These are phyloP conservation scores for Hemiprocne comata DNA, from an alignment of 2,113 vertebrate genomes.

Conservation along the genomic window DNA sequence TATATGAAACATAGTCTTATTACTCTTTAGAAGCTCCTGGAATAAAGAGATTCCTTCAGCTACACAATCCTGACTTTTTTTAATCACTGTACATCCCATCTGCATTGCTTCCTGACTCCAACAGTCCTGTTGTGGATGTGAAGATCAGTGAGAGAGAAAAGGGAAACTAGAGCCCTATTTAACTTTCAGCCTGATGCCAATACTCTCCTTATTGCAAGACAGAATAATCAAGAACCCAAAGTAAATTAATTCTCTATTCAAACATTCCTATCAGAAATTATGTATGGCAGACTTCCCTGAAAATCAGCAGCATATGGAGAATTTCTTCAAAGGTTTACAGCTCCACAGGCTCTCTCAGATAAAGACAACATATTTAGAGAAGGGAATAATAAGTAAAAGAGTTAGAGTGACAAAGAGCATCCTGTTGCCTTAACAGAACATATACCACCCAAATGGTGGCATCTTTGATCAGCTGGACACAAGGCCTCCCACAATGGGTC, in stretches of 20 bases:
- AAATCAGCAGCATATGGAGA: slow-evolving; percentile 65
- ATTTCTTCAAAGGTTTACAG: slow-evolving; percentile 58
- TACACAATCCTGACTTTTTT: not conserved
- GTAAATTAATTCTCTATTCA: slow-evolving; percentile 59
- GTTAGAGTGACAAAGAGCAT: not conserved
- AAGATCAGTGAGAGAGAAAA: not conserved
- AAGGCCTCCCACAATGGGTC: not conserved
- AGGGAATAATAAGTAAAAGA: not conserved
- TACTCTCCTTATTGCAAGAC: slow-evolving; percentile 5
- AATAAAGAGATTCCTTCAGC: not conserved
- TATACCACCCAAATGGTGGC: not conserved
- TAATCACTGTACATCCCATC: not conserved
- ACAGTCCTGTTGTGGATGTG: not conserved
- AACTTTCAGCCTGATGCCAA: slow-evolving; percentile 33
- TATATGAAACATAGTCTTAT: not conserved
- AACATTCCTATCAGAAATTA: slow-evolving; percentile 55
- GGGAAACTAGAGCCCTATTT: not conserved
- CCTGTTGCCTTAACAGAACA: not conserved
- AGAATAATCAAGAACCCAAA: slow-evolving; percentile 25
- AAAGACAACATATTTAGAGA: slow-evolving; percentile 47
- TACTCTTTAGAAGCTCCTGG: not conserved
- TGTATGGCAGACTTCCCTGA: slow-evolving; percentile 62
- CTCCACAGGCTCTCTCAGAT: slow-evolving; percentile 34
- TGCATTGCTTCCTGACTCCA: not conserved
- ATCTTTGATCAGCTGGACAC: not conserved